Evolutionary conservation across 2,113 vertebrate species (phyloP), one percentile per base, ranked within the genome.

Genomic region (Dipodomys stephensi): DNA sequence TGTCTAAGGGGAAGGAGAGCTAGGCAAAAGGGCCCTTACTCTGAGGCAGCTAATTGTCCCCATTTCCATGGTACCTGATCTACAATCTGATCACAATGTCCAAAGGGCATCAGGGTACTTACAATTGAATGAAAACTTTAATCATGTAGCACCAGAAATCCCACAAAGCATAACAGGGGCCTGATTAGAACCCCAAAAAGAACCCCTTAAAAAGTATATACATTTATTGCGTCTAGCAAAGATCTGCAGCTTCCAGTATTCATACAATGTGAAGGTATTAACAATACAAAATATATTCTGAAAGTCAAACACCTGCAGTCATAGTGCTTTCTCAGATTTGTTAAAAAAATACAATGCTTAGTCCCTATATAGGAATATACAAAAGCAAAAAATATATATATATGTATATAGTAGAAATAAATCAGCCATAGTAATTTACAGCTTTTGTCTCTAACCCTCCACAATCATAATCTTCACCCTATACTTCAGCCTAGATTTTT

Each of bases 341-440:
- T 97, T 97, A 96, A 97, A 97, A 98, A 98, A 98, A 97, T 98
- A 97, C 98, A 98, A 98, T 90, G 97, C 97, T 97, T 97, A 96
- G 96, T 97, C 97, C 97, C 97, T 97, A 97, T 97, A 97, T 97
- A 97, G 97, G 97, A 64, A 98, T 98, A 98, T 97, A 97, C 95
- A 97, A 98, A 97, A 97, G 97, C 97, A 97, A 98, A 97, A 97
- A 97, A 97, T 91, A 97, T 97, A 97, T 67, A 83, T 97, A 96
- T 97, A 97, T 97, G 95, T 97, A 92, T 98, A 96, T 97, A 94
- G 97, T 95, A 96, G 97, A 97, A 97, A 96, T 96, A 94, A 97
- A 96, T 92, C 95, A 97, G 97, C 96, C 96, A 96, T 96, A 95
- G 87, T 96, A 94, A 96, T 96, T 96, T 97, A 97, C 94, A 96